Conservation (phyloP, 2,888 invertebrate genomes). For the Salticus scenicus region DNA sequence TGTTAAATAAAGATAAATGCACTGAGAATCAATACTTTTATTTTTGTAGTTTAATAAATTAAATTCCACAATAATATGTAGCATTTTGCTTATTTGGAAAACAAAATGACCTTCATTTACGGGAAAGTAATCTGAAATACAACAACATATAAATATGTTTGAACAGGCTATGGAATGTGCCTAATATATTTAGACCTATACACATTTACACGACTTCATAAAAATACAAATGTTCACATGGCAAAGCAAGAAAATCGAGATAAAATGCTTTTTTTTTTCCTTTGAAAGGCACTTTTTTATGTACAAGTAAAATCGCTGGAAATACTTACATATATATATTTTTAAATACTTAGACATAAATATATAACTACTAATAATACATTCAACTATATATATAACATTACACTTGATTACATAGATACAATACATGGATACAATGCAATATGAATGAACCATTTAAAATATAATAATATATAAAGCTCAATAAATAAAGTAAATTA, state of each 20-base stretch:
- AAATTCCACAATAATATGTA: neutral
- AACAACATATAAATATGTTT: neutral
- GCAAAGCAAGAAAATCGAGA: neutral
- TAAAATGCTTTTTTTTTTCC: neutral
- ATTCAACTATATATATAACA: neutral
- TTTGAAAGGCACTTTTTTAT: slow-evolving; percentile 8
- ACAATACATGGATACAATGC: neutral
- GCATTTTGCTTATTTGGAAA: neutral
- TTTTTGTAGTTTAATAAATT: slow-evolving; percentile 2
- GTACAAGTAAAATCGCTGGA: neutral
- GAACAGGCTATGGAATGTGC: slow-evolving; percentile 2
- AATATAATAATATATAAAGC: neutral
- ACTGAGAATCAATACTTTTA: neutral
- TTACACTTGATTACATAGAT: neutral
- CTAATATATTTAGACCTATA: slow-evolving; percentile 1
- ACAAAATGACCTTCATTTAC: neutral
- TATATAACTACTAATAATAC: too few species aligned
- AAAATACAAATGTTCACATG: neutral
- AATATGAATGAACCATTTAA: neutral
- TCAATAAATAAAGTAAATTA: neutral
- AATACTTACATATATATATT: neutral
- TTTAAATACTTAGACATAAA: too few species aligned
- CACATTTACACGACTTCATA: slow-evolving; percentile 5
- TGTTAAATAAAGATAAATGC: neutral
- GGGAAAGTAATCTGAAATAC: neutral